Percentiles rank a stretch among this genome's conserved stretches.
Conservation (phyloP, 2,888 invertebrate genomes). For the Sipha maydis region DNA sequence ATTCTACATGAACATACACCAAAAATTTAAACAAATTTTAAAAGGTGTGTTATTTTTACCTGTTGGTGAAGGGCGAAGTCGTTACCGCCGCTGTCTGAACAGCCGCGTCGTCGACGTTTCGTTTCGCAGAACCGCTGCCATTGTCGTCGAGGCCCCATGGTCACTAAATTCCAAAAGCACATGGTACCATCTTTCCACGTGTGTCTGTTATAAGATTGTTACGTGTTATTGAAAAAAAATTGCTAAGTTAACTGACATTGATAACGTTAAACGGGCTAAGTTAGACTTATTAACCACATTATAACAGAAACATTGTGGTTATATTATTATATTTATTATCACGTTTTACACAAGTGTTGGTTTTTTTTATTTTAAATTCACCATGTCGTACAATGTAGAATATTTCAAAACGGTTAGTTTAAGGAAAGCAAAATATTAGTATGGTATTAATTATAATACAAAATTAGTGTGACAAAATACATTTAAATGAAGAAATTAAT, state of each 20-base stretch:
- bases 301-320: background rate
- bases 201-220: constrained; percentile 46
- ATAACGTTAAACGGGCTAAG: background rate
- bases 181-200: constrained; percentile 53
- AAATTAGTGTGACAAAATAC: no score
- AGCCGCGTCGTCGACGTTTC: constrained; percentile 3
- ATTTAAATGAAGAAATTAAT: no score
- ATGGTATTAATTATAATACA: no score
- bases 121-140: constrained; percentile 48
- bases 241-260: background rate
- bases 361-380: background rate
- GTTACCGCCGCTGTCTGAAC: background rate
- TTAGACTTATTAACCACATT: background rate
- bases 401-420: no score
- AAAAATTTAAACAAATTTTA: no score
- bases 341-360: background rate
- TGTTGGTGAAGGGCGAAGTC: constrained; percentile 43
- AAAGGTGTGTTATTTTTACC: constrained; percentile 29
- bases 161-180: constrained; percentile 60
- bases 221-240: constrained; percentile 32
- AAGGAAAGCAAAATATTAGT: no score
- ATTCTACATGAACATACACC: no score
- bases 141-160: constrained; percentile 51
- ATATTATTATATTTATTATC: background rate
- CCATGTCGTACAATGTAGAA: background rate